Evolutionary conservation across 1,140 invertebrate genomes (phyloP), one percentile per base, ranked within the genome.

Genomic region (Ips nitidus): DNA sequence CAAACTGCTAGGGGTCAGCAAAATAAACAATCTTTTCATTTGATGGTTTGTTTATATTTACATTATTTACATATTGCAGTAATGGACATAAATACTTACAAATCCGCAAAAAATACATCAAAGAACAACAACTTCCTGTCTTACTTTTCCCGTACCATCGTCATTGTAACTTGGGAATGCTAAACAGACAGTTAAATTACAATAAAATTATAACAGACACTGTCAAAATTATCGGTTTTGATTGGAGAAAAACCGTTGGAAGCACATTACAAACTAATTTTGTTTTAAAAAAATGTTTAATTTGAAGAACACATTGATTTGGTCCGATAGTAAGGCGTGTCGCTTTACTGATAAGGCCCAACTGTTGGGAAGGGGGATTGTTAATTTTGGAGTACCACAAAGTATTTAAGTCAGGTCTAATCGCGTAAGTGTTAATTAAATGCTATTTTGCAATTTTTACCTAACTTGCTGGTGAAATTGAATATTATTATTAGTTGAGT

Each of bases 151-250:
- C 55, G 41, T 50, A 22, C 22, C 37, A 45, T 43, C 55, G 64
- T 66, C 64, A 55, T 58, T 66, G 55, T 41, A 39, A 57, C 58
- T 66, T 57, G 64, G 64, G 64, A 66, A 66, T 66, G 64, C 57
- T 66, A 43, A 39, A 47, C 37, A 66, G 47, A 66, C 53, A 66
- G 55, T 59, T 40, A 52, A 65, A 64, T 40, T 47, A n/a, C 3
- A 50, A 62, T 62, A 47, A n/a, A 47, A 42, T 56, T 22, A 22
- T 22, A 22, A 22, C 22, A 22, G 22, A 22, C 22, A 3, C 8
- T 47, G 45, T 6, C 5, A 47, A 47, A 47, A 47, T 6, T 47
- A n/a, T n/a, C 45, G 5, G 45, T 6, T 47, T 47, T 5, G n/a
- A 47, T n/a, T n/a, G 22, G 36, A 55, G 36, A 8, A 37, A 55